Percentiles rank a stretch among this genome's conserved stretches.
Conservation (phyloP, 2,888 invertebrate genomes). For the Acleris sparsana region DNA sequence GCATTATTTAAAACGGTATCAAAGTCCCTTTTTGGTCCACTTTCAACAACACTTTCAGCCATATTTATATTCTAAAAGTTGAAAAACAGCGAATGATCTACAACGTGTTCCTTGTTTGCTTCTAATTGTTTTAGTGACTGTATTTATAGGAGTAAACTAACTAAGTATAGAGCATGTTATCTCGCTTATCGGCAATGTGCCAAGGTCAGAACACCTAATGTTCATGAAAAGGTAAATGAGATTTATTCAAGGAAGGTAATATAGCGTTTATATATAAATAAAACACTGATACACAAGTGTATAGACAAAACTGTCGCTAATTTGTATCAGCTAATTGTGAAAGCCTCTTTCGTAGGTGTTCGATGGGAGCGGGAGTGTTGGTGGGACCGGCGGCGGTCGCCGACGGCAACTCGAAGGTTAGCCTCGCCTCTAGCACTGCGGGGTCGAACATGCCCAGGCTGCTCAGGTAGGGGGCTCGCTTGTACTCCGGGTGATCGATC, state of each 20-base stretch:
- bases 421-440: conserved; percentile 64
- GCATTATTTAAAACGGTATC: conserved; percentile 65
- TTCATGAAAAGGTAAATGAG: conserved; percentile 9
- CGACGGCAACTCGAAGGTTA: conserved; percentile 55
- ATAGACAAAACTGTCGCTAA: conserved; percentile 9
- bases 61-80: conserved; percentile 40
- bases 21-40: conserved; percentile 55
- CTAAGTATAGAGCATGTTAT: conserved; percentile 25
- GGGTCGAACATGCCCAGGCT: conserved; percentile 81
- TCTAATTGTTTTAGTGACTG: conserved; percentile 21
- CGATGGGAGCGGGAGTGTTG: conserved; percentile 58
- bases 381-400: conserved; percentile 42
- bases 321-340: conserved; percentile 62
- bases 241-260: conserved; percentile 10
- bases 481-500: conserved; percentile 79
- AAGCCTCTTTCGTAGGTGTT: conserved; percentile 61
- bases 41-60: conserved; percentile 48
- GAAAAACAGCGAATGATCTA: conserved; percentile 2
- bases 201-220: conserved; percentile 22
- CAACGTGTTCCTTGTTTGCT: conserved; percentile 12
- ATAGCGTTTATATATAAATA: conserved; percentile 1
- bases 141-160: conserved; percentile 22
- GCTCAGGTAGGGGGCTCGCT: conserved; percentile 79
- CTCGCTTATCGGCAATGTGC: conserved; percentile 34
- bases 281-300: neutral